Evolutionary conservation across 1,140 invertebrate species (phyloP).

Genomic region (Helicoverpa zea): DNA sequence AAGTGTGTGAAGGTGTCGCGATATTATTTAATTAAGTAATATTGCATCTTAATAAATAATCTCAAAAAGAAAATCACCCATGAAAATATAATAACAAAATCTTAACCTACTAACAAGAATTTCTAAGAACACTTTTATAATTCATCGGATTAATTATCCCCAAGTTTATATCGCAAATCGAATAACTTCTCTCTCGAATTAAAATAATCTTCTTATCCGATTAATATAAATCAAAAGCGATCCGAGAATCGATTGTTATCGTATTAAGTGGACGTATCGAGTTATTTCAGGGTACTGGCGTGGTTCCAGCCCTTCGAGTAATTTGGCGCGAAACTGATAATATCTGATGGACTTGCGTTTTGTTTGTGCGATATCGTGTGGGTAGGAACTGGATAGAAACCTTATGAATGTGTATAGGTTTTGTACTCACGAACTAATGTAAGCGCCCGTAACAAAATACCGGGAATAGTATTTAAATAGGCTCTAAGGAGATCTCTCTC

Average conservation of each 20-base stretch:
- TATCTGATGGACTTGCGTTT: conserved; percentile 30
- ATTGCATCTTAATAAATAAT: too few species aligned
- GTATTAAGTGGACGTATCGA: conserved; percentile 33
- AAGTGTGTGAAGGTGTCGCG: too few species aligned
- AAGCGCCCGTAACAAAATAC: too few species aligned
- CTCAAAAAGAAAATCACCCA: too few species aligned
- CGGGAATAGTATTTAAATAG: too few species aligned
- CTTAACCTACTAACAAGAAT: not conserved
- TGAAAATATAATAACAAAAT: not conserved
- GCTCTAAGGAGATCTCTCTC: too few species aligned
- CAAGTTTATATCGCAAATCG: not conserved
- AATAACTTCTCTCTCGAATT: not conserved
- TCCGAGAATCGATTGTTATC: conserved; percentile 40
- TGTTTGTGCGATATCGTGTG: not conserved
- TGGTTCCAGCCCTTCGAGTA: conserved; percentile 35
- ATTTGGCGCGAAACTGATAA: conserved; percentile 34
- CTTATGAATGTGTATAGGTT: not conserved
- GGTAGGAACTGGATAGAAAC: not conserved
- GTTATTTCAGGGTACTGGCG: conserved; percentile 27
- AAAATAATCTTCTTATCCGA: conserved; percentile 11
- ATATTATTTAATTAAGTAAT: too few species aligned
- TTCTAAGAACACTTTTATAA: not conserved
- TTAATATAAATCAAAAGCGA: conserved; percentile 35
- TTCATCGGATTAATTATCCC: not conserved
- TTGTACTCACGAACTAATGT: too few species aligned